Evolutionary conservation across 2,797 vertebrate species (phyloP).

Genomic region (Paratrypauchen microcephalus): DNA sequence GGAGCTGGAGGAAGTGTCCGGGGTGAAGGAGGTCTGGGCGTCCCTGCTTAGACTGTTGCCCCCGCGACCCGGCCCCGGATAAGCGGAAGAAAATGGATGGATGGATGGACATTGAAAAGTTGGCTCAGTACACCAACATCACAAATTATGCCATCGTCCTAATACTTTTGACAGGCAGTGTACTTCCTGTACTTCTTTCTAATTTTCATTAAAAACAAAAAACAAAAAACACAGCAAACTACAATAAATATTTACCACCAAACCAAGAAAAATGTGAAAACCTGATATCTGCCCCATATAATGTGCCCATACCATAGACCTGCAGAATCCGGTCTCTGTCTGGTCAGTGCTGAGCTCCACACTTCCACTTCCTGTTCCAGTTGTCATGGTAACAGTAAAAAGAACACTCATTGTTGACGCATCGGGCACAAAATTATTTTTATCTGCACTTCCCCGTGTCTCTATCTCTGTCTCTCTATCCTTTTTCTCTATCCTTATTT

Average conservation of each 20-base stretch:
- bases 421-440: slow-evolving; percentile 64
- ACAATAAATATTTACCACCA: neutral
- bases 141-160: too few relatives aligned
- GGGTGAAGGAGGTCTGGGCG: too few relatives aligned
- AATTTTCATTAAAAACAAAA: too few relatives aligned
- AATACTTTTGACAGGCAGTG: too few relatives aligned
- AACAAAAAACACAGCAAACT: neutral
- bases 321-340: neutral
- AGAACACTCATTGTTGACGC: slow-evolving; percentile 58
- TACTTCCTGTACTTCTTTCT: too few relatives aligned
- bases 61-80: too few relatives aligned
- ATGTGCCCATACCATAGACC: neutral
- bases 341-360: slow-evolving; percentile 55
- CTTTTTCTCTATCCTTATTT: neutral
- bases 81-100: too few relatives aligned
- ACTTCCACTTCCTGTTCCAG: slow-evolving; percentile 61
- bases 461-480: slow-evolving; percentile 15
- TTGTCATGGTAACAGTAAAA: slow-evolving; percentile 66
- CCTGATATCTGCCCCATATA: neutral
- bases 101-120: too few relatives aligned
- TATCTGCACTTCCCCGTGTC: slow-evolving; percentile 68
- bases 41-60: too few relatives aligned
- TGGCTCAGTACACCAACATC: too few relatives aligned
- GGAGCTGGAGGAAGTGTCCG: too few relatives aligned
- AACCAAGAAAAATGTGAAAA: neutral